Evolutionary conservation across 2,797 vertebrate species (phyloP).

Genomic region (Pangasius macronema): DNA sequence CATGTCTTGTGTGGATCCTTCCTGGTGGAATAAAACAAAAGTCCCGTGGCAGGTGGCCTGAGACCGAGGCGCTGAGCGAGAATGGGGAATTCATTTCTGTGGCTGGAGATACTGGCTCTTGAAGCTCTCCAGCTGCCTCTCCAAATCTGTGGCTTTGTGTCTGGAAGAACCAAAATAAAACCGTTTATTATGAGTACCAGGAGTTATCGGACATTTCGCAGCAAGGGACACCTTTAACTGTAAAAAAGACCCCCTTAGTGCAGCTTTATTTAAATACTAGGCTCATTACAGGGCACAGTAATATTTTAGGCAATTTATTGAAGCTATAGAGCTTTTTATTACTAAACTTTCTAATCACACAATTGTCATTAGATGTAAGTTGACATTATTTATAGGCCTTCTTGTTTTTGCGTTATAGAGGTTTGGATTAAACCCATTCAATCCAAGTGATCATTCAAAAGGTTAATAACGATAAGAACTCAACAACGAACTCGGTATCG

Average conservation of each 20-base stretch:
- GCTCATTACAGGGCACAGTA: neutral
- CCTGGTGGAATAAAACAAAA: neutral
- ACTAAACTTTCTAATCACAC: neutral
- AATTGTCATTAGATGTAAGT: neutral
- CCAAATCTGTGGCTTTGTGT: slow-evolving; percentile 90
- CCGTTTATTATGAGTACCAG: neutral
- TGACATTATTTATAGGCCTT: neutral
- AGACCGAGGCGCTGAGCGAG: neutral
- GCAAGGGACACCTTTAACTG: neutral
- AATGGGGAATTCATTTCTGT: slow-evolving; percentile 64
- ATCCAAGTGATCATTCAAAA: neutral
- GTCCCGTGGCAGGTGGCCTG: neutral
- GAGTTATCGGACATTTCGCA: no score
- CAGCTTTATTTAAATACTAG: neutral
- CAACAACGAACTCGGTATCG: neutral
- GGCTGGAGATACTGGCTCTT: slow-evolving; percentile 86
- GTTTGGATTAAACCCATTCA: neutral
- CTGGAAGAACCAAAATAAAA: slow-evolving; percentile 69
- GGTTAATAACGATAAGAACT: neutral
- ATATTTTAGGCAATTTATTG: neutral
- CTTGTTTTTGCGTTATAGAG: neutral
- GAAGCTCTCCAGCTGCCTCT: slow-evolving; percentile 88
- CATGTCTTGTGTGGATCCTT: neutral
- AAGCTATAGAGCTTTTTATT: no score
- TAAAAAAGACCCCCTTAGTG: neutral